Evolutionary conservation across 2,113 vertebrate genomes (phyloP).

Genomic region (Pteropus alecto): DNA sequence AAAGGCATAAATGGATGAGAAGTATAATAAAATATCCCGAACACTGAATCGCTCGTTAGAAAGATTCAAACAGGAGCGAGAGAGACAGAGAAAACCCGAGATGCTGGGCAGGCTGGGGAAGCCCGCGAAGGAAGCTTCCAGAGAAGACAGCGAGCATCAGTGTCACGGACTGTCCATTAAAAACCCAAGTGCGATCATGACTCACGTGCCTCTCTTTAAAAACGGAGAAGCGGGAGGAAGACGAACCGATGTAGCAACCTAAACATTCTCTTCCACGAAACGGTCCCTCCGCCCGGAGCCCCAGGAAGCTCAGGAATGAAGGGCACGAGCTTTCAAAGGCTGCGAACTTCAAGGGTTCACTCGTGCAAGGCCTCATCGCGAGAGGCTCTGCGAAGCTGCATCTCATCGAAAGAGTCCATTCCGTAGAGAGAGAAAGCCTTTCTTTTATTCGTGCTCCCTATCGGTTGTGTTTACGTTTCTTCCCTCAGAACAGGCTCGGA

Average conservation of each 20-base stretch:
- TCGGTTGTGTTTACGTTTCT: neutral
- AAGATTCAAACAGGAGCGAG: neutral
- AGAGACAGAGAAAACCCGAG: neutral
- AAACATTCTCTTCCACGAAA: neutral
- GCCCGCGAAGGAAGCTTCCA: accelerated
- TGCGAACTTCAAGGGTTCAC: neutral
- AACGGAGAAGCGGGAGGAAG: neutral
- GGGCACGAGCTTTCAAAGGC: neutral
- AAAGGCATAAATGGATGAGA: neutral
- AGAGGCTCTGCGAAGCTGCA: neutral
- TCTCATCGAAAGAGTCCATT: neutral
- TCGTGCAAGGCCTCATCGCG: neutral
- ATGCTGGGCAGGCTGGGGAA: neutral
- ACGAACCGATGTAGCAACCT: neutral
- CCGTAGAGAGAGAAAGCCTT: neutral
- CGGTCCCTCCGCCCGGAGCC: neutral
- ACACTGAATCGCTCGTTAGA: neutral
- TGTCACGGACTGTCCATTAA: neutral
- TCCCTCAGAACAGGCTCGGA: neutral
- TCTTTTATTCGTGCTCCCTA: neutral
- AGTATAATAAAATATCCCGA: neutral
- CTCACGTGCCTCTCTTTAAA: neutral
- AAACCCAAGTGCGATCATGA: neutral
- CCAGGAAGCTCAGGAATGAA: neutral
- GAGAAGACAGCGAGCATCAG: accelerated